phyloP scores from a whole-genome alignment of 2,113 vertebrate species.

The Ranitomeya imitator region DNA sequence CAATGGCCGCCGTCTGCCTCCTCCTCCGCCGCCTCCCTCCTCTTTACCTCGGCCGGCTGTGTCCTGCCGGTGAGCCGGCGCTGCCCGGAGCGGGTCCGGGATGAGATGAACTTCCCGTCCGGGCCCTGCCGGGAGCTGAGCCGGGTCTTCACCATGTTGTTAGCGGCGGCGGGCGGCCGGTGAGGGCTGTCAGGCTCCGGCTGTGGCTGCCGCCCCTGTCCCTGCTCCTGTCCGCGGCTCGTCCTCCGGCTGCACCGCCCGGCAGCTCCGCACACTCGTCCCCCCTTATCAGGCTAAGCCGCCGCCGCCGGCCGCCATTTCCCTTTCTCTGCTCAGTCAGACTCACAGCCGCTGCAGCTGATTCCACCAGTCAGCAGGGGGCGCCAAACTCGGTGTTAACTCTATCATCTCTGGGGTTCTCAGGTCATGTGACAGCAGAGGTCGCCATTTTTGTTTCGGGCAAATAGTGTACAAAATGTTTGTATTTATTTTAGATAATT shows the following conservation, averaged over 20 bases:
- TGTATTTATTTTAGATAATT: no score
- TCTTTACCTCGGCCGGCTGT: conserved; percentile 60
- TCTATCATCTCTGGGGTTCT: not conserved
- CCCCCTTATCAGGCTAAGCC: conserved; percentile 55
- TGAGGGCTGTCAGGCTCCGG: conserved; percentile 46
- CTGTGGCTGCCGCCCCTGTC: conserved; percentile 56
- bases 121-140: conserved; percentile 78
- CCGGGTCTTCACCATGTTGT: conserved; percentile 90
- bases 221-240: conserved; percentile 57
- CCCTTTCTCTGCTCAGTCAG: conserved; percentile 58
- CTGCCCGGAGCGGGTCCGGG: conserved; percentile 86
- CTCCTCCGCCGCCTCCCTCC: conserved; percentile 48
- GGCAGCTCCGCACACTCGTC: not conserved
- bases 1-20: conserved; percentile 26
- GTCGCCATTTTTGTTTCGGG: conserved; percentile 6
- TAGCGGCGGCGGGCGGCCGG: conserved; percentile 57
- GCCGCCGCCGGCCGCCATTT: conserved; percentile 57
- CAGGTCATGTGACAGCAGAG: not conserved
- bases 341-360: conserved; percentile 27
- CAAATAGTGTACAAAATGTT: not conserved
- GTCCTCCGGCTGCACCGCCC: conserved; percentile 27
- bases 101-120: conserved; percentile 81
- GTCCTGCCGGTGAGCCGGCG: conserved; percentile 59
- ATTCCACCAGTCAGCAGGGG: conserved; percentile 11
- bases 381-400: not conserved